These are phyloP conservation scores for Cuniculus paca DNA, from an alignment of 2,797 vertebrate species.

Conservation along the genomic window DNA sequence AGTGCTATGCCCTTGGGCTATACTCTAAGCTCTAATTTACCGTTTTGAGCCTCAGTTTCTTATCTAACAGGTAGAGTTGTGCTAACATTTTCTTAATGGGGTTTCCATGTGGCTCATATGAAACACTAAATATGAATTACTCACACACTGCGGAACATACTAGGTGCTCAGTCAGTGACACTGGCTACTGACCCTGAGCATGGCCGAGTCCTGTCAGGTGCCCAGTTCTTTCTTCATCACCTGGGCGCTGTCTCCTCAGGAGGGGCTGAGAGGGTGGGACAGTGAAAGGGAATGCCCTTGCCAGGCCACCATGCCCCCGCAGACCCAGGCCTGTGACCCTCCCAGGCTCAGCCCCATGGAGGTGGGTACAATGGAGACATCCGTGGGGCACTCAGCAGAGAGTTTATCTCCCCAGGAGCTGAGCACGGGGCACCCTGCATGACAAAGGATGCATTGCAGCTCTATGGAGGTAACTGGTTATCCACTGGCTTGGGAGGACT, in stretches of 20 bases:
- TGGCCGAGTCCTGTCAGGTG: neutral
- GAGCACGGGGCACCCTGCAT: neutral
- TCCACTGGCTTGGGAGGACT: neutral
- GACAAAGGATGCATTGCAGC: conserved; percentile 64
- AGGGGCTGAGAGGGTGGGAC: neutral
- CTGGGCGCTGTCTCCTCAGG: neutral
- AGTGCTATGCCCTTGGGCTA: neutral
- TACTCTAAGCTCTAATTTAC: neutral
- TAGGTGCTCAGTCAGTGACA: neutral
- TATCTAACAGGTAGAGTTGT: neutral
- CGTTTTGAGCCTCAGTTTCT: neutral
- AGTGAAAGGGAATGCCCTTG: neutral
- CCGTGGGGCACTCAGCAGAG: neutral
- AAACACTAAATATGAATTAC: neutral
- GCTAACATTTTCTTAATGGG: neutral
- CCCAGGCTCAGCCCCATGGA: neutral
- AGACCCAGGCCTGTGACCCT: neutral
- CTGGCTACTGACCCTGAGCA: neutral
- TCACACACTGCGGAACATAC: neutral
- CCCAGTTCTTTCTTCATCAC: neutral
- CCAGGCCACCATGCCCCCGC: neutral
- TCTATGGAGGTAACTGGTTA: conserved; percentile 72
- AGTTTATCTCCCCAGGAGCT: conserved; percentile 64
- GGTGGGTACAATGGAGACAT: neutral
- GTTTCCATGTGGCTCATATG: neutral